Evolutionary conservation across 1,140 invertebrate species (phyloP).

Genomic region (Cydia amplana): DNA sequence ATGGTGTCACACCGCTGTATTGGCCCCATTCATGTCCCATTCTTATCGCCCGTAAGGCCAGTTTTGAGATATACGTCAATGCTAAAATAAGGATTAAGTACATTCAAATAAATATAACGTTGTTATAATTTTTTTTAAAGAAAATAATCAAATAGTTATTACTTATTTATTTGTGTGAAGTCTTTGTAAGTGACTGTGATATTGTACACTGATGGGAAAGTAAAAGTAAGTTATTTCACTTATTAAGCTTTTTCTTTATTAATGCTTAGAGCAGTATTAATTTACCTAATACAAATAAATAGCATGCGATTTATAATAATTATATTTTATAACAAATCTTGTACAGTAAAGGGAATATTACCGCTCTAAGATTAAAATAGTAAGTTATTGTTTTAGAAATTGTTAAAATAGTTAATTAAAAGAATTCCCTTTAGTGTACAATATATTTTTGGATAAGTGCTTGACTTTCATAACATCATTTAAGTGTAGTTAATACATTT

Average conservation of each 20-base stretch:
- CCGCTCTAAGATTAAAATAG: constrained; percentile 67
- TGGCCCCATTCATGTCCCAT: no score
- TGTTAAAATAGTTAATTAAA: constrained; percentile 40
- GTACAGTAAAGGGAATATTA: constrained; percentile 75
- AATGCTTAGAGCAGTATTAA: constrained; percentile 70
- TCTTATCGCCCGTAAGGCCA: no score
- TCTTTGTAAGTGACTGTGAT: constrained; percentile 43
- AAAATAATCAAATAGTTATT: not conserved
- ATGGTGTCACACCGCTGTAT: no score
- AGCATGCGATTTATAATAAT: constrained; percentile 51
- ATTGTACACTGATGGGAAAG: constrained; percentile 75
- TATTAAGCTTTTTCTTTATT: constrained; percentile 54
- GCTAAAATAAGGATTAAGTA: not conserved
- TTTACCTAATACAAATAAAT: constrained; percentile 36
- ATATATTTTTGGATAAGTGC: constrained; percentile 47
- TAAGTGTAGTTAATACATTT: not conserved
- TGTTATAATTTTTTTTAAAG: not conserved
- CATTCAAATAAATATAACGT: constrained; percentile 18
- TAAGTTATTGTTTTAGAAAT: constrained; percentile 37
- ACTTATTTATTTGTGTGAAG: not conserved
- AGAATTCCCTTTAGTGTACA: constrained; percentile 79
- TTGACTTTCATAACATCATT: not conserved
- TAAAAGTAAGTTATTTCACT: constrained; percentile 63
- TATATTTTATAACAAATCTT: constrained; percentile 42
- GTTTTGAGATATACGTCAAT: no score